Evolutionary conservation across 2,888 invertebrate genomes (phyloP).

Genomic region (Nematopogon swammerdamellus): DNA sequence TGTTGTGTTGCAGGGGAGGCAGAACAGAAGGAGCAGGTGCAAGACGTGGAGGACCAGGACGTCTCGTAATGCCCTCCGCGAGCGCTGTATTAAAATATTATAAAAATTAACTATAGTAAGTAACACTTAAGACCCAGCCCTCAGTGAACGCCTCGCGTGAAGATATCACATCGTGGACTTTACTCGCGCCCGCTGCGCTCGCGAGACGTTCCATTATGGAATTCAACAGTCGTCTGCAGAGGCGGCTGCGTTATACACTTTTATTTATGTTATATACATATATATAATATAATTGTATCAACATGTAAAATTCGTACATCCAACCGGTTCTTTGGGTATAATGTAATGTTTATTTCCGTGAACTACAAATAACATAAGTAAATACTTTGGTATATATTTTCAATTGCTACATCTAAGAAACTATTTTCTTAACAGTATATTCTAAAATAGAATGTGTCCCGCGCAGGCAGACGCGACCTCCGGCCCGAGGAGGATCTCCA

Average conservation of each 20-base stretch:
- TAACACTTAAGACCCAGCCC: conserved; percentile 49
- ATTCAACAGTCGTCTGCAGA: neutral
- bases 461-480: neutral
- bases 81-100: conserved; percentile 42
- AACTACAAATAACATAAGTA: conserved; percentile 31
- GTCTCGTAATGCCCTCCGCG: conserved; percentile 75
- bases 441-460: neutral
- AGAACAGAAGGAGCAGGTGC: conserved; percentile 87
- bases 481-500: neutral
- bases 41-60: conserved; percentile 93
- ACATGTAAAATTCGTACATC: conserved; percentile 25
- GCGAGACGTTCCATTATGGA: neutral
- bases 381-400: conserved; percentile 50
- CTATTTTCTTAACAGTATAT: conserved; percentile 27
- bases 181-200: conserved; percentile 4
- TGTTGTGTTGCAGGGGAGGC: conserved; percentile 67
- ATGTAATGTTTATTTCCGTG: conserved; percentile 31
- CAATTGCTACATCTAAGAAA: conserved; percentile 18
- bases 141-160: conserved; percentile 36
- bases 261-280: conserved; percentile 36
- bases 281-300: conserved; percentile 32
- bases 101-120: conserved; percentile 53
- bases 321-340: conserved; percentile 37
- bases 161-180: conserved; percentile 16
- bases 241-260: conserved; percentile 11